Base-by-base conservation (phyloP, 1,140 invertebrate genomes). In the Helicoverpa armigera region DNA sequence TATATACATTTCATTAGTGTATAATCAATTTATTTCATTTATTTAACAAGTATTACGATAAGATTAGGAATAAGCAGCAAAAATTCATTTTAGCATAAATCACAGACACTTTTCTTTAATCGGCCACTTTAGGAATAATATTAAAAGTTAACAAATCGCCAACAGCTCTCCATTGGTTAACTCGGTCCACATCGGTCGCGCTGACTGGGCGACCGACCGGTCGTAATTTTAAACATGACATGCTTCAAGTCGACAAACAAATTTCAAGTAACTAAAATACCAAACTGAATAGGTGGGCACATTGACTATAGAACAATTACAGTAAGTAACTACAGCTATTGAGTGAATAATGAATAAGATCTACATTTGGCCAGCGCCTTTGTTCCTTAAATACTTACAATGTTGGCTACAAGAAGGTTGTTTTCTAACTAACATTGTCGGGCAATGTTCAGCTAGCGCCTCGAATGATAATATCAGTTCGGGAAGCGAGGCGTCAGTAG, bases 41-140 rank as follows among this genome's bases (percentile, higher is more conserved):
- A 85, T 85, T 81, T 85, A 84, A 86, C 77, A 89, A 89, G 85
- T 90, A 86, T 87, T 86, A 88, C 81, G 83, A 90, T 88, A 91
- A 90, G 23, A 90, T 90, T 91, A 92, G 85, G 87, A 91, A 93
- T 92, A 93, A 94, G 93, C 91, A 90, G 90, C 91, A 89, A 92
- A 90, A 86, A 89, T 90, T 91, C 69, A 54, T 90, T 88, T 91
- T 90, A 93, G 93, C 87, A 93, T 92, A 93, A 92, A 94, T 94
- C 93, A 94, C 93, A 94, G 92, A 92, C 93, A 91, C 90, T 92
- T 93, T 76, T 88, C 86, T 90, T 92, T 88, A 91, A 89, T 82
- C 86, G 83, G 85, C 83, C 86, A 82, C 83, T 76, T 65, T 65
- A 14, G 70, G 69, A 72, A 80, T 83, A 53, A 65, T 63, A 80